Conservation (phyloP, 2,113 vertebrate genomes). For the Gobiocypris rarus region DNA sequence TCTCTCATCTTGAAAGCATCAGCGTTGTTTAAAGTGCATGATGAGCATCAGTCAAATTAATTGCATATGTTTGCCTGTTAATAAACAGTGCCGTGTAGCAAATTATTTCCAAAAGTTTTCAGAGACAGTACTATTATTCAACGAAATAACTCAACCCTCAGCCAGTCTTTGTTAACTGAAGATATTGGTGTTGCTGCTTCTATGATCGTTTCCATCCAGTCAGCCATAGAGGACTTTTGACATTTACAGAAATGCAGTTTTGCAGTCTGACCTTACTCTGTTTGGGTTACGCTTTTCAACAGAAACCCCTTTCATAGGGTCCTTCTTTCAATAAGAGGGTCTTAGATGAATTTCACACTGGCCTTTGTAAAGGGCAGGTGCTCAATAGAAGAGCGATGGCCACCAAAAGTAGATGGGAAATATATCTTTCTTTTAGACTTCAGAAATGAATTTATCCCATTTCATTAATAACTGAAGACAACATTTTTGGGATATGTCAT, state of each 20-base stretch:
- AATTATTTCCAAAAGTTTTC: background rate
- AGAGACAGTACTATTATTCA: background rate
- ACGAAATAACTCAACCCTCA: background rate
- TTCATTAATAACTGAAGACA: background rate
- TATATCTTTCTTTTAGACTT: background rate
- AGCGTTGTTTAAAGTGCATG: conserved; percentile 42
- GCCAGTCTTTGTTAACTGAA: conserved; percentile 9
- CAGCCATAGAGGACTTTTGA: conserved; percentile 2
- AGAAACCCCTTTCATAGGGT: conserved; percentile 13
- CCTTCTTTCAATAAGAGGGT: conserved; percentile 3
- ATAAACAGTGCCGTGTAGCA: background rate
- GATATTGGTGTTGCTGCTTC: background rate
- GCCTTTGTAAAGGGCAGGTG: conserved; percentile 36
- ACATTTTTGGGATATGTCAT: background rate
- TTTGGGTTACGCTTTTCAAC: background rate
- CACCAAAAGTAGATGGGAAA: background rate
- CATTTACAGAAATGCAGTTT: conserved; percentile 35
- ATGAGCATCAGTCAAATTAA: background rate
- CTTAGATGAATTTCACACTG: conserved; percentile 39
- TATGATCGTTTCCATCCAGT: conserved; percentile 4
- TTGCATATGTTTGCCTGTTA: background rate
- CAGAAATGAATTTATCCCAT: background rate
- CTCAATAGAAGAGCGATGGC: background rate
- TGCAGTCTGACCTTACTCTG: conserved; percentile 26
- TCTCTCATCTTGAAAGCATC: conserved; percentile 64